These are phyloP conservation scores for Drosophila orena DNA, from an alignment of 1,140 invertebrate genomes.

Conservation along the genomic window DNA sequence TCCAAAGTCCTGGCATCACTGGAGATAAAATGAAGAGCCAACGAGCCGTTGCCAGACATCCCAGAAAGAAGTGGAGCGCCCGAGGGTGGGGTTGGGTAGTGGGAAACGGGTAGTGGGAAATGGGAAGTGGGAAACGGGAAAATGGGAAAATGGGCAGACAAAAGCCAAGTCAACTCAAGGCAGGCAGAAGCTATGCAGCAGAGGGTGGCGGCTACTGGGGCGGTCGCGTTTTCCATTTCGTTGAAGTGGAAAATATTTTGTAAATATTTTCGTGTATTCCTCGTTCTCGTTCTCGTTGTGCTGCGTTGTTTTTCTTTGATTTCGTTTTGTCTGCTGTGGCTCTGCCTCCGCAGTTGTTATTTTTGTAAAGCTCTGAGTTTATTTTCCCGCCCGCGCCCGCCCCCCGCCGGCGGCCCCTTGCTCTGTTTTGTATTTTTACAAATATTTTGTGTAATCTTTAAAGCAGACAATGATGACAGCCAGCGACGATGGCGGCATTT, in stretches of 20 bases:
- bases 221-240: conserved; percentile 83
- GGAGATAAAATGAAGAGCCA: conserved; percentile 39
- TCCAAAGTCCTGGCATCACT: conserved; percentile 2
- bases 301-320: conserved; percentile 56
- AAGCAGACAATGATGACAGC: conserved; percentile 83
- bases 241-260: conserved; percentile 84
- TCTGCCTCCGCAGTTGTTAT: conserved; percentile 80
- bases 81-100: background rate
- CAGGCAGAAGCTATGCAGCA: conserved; percentile 45
- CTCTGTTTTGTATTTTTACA: conserved; percentile 83
- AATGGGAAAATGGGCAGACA: conserved; percentile 50
- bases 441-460: conserved; percentile 84
- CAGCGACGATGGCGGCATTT: conserved; percentile 80
- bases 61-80: conserved; percentile 34
- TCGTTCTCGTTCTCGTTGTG: conserved; percentile 36
- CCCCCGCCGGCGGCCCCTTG: conserved; percentile 12
- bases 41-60: conserved; percentile 75
- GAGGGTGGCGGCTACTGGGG: conserved; percentile 60
- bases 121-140: conserved; percentile 3
- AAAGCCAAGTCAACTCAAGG: conserved; percentile 79
- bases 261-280: conserved; percentile 79
- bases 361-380: conserved; percentile 81
- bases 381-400: conserved; percentile 47
- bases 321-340: conserved; percentile 41
- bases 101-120: no score